Percentiles rank a stretch among this genome's conserved stretches.
These are phyloP conservation scores for Alectoris magna DNA, from an alignment of 2,797 vertebrate genomes.

Conservation along the genomic window DNA sequence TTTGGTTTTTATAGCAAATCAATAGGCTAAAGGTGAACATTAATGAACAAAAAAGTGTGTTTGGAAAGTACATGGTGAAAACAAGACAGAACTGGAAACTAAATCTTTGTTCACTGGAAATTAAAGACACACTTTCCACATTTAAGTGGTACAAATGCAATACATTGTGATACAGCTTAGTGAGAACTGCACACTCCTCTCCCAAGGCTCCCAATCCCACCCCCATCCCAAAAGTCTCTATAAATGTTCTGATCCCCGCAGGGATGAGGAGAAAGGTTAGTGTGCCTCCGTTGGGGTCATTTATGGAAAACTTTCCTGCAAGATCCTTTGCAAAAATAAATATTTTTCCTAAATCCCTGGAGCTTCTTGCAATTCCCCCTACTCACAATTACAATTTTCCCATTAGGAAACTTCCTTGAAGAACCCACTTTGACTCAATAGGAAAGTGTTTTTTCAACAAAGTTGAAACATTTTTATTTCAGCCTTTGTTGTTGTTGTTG, in stretches of 20 bases:
- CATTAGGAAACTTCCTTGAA: conserved; percentile 72
- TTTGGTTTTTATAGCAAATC: conserved; percentile 62
- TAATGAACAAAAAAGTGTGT: neutral
- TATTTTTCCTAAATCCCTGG: conserved; percentile 70
- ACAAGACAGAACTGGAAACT: conserved; percentile 55
- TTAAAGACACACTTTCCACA: conserved; percentile 29
- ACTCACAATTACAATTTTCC: conserved; percentile 69
- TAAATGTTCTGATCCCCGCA: neutral
- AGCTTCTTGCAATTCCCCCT: conserved; percentile 56
- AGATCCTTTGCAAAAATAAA: conserved; percentile 66
- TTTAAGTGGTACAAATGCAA: conserved; percentile 15
- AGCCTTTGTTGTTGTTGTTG: neutral
- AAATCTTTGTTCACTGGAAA: conserved; percentile 47
- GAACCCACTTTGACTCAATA: conserved; percentile 58
- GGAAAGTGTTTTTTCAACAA: conserved; percentile 70
- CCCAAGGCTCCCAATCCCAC: neutral
- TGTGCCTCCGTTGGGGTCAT: conserved; percentile 55
- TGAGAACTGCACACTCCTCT: neutral
- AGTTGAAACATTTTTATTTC: conserved; percentile 68
- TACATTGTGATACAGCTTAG: neutral
- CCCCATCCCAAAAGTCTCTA: neutral
- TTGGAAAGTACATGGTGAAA: conserved; percentile 58
- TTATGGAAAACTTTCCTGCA: conserved; percentile 54
- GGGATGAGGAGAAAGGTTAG: conserved; percentile 14
- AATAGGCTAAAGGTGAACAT: conserved; percentile 59